A percentile compares a stretch with the other conserved stretches of the same genome.
Evolutionary conservation across 1,140 invertebrate species (phyloP).

Genomic region (Mya arenaria): DNA sequence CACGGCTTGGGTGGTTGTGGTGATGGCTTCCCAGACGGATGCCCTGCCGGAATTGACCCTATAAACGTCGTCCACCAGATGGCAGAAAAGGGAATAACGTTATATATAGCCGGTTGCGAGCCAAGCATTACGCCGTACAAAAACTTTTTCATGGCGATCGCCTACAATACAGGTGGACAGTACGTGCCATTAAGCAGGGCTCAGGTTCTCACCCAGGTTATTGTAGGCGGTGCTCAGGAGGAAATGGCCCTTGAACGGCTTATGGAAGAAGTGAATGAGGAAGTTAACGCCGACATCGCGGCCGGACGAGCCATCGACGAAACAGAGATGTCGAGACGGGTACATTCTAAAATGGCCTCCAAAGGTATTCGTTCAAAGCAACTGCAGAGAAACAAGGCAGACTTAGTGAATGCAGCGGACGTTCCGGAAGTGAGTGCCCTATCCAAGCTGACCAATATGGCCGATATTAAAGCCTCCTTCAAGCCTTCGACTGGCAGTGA

Average conservation of each 20-base stretch:
- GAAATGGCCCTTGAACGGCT: constrained; percentile 74
- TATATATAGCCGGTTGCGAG: constrained; percentile 75
- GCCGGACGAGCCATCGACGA: constrained; percentile 56
- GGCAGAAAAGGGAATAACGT: constrained; percentile 72
- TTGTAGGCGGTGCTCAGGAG: constrained; percentile 74
- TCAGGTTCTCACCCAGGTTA: constrained; percentile 66
- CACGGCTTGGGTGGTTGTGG: constrained; percentile 67
- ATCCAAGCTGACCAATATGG: constrained; percentile 52
- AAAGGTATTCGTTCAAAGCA: constrained; percentile 63
- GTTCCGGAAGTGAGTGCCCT: constrained; percentile 45
- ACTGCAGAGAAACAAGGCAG: constrained; percentile 56
- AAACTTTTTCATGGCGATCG: constrained; percentile 76
- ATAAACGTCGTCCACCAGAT: constrained; percentile 66
- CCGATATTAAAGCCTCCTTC: constrained; percentile 33
- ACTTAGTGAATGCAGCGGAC: constrained; percentile 19
- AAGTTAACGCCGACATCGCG: constrained; percentile 60
- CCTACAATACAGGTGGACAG: constrained; percentile 75
- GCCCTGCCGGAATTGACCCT: constrained; percentile 69
- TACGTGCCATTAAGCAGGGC: constrained; percentile 73
- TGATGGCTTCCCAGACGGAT: constrained; percentile 66
- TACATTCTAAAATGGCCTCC: constrained; percentile 54
- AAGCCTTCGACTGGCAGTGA: not conserved
- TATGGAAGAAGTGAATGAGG: constrained; percentile 71
- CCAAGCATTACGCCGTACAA: constrained; percentile 71
- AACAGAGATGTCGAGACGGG: constrained; percentile 53